Base-by-base conservation (phyloP, 1,140 invertebrate species). In the Plutomurus gul region DNA sequence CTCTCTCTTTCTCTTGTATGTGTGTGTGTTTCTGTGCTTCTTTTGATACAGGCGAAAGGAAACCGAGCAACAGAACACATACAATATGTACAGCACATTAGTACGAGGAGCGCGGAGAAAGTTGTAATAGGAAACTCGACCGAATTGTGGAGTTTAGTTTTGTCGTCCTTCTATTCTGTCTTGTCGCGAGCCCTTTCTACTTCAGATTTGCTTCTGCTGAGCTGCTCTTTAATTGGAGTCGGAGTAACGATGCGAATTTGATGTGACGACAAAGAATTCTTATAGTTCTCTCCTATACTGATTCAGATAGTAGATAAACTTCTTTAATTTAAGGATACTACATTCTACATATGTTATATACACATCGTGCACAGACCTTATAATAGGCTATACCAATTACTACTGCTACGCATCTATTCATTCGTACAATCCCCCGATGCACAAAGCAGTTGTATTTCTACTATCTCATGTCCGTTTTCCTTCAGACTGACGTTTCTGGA, bases 181-280 rank as follows among this genome's bases (percentile, higher is more conserved):
- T 1, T 43, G n/a, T 43, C n/a, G 2, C n/a, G 39, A 13, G 33
- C 70, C 40, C 70, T 40, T 72, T 39, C 70, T 22, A 43, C 30
- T 75, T 49, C 30, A 33, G 73, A 51, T 75, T 75, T 75, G 36
- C 40, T 75, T 75, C 73, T 75, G 70, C 70, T 75, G 73, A 75
- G 73, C 73, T 75, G 73, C 72, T 79, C 79, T 80, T 80, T 80
- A 80, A 80, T 80, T 80, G 79, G 79, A 75, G 51, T 46, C 79
- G 71, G 79, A 71, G 79, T 76, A 80, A 80, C 79, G 79, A 80
- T 76, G 79, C 79, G 79, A 76, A 80, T 80, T 80, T 80, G 75
- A 80, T 80, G 74, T 76, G 79, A 80, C 79, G 79, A 80, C 79
- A 80, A 80, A 80, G 79, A 80, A 80, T 80, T 76, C 77, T 30